Base-by-base conservation (phyloP, 2,888 invertebrate species). In the Agonopterix alstromeriana region DNA sequence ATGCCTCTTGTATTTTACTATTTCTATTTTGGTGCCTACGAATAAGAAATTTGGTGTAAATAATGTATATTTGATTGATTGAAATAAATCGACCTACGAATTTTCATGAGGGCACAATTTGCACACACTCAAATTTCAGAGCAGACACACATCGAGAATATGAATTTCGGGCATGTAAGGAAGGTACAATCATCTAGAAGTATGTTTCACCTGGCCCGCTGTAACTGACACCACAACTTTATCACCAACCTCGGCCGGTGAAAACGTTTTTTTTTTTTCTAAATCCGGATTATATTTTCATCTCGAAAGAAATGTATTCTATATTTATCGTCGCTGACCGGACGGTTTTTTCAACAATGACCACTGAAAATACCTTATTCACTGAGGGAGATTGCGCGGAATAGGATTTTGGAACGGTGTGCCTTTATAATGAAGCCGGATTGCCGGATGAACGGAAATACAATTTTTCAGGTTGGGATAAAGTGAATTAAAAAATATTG, bases 281-380 rank as follows among this genome's bases (percentile, higher is more conserved):
- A 77, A 79, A 80, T 76, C 82, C 77, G 75, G 80, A 82, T 85
- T 80, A 85, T 73, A 68, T 71, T 73, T 74, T 79, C 79, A 77
- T 83, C 72, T 77, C 67, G 57, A 55, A 57, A 59, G 57, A 74
- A 82, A 80, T 77, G 67, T 82, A 81, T 83, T 82, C 74, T 71
- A 71, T 79, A 81, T 79, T 81, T 82, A 77, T 81, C 69, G 69
- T 68, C 57, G 77, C 80, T 84, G 84, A 80, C 83, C 81, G 78
- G 68, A 75, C 72, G 61, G 61, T 73, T 77, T 73, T 77, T 76
- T 70, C 67, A 64, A 80, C 82, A 82, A 83, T 81, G 73, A 71
- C 71, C 73, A 53, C 51, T 61, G 57, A 58, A 63, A 61, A 63
- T 73, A 57, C 63, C 65, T 69, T 71, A 68, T 70, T 67, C 64